A percentile compares a stretch with the other conserved stretches of the same genome.
These are phyloP conservation scores for Oasisia sp. DNA, from an alignment of 2,888 invertebrate genomes.

Conservation along the genomic window DNA sequence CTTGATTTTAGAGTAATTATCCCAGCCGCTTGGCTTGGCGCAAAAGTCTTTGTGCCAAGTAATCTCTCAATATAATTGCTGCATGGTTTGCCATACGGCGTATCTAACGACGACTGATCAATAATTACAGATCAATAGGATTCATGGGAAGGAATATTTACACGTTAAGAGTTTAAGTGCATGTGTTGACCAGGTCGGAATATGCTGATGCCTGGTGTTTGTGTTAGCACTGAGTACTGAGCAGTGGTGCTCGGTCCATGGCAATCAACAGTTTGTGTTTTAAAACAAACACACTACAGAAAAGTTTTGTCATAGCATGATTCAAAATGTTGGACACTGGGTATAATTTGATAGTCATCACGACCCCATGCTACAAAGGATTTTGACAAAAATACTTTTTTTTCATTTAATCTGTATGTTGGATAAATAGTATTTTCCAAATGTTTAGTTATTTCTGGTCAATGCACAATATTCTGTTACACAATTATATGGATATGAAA, in stretches of 20 bases:
- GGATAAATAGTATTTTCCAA: no score
- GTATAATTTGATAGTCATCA: no score
- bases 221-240: not conserved
- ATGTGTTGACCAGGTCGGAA: not conserved
- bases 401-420: not conserved
- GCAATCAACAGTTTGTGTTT: not conserved
- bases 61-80: slow-evolving; percentile 3
- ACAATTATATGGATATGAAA: no score
- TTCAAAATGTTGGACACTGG: no score
- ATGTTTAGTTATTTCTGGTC: no score
- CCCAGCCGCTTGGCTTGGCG: not conserved
- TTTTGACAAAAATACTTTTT: not conserved
- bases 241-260: no score
- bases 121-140: slow-evolving; percentile 13
- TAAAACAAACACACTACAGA: not conserved
- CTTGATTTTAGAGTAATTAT: not conserved
- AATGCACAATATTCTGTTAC: no score
- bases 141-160: not conserved
- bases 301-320: not conserved
- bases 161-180: not conserved
- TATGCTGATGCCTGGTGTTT: not conserved
- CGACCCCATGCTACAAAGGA: not conserved
- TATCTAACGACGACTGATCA: not conserved
- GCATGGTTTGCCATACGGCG: not conserved
- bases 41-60: not conserved